phyloP scores from a whole-genome alignment of 2,888 invertebrate genomes.

The Drosophila antonietae region DNA sequence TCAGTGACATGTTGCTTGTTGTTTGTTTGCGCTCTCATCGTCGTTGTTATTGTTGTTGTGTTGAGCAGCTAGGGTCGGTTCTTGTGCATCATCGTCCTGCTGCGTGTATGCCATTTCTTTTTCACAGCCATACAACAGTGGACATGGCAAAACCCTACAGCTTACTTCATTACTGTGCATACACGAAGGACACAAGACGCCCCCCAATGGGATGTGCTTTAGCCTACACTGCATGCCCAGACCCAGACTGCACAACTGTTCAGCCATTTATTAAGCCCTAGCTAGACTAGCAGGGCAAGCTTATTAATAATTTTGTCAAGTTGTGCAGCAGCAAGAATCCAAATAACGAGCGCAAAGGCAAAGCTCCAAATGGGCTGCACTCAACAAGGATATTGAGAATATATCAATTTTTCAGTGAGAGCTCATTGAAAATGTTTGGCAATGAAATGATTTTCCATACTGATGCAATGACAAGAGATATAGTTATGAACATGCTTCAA shows the following conservation, averaged over 20 bases:
- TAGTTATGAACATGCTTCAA: neutral
- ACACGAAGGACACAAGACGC: constrained; percentile 48
- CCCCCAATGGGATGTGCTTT: constrained; percentile 14
- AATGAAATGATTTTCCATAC: neutral
- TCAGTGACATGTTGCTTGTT: constrained; percentile 78
- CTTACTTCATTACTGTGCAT: constrained; percentile 76
- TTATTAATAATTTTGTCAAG: constrained; percentile 76
- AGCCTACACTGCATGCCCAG: neutral
- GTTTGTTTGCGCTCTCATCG: constrained; percentile 58
- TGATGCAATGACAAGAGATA: neutral
- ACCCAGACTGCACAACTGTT: constrained; percentile 5
- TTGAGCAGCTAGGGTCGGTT: constrained; percentile 46
- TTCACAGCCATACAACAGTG: constrained; percentile 41
- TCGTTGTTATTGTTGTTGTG: constrained; percentile 25
- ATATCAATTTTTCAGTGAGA: constrained; percentile 4
- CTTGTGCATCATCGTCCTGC: constrained; percentile 46
- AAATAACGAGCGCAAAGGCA: constrained; percentile 19
- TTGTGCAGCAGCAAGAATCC: constrained; percentile 32
- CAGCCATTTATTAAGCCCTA: constrained; percentile 63
- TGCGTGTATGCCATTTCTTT: constrained; percentile 67
- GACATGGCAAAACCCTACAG: constrained; percentile 57
- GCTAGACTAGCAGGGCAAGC: constrained; percentile 53
- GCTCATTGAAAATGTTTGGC: neutral
- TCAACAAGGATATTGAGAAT: neutral
- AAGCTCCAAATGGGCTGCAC: neutral